A percentile compares a stretch with the other conserved stretches of the same genome.
Conservation (phyloP, 2,888 invertebrate genomes). For the Hypolimnas misippus region DNA sequence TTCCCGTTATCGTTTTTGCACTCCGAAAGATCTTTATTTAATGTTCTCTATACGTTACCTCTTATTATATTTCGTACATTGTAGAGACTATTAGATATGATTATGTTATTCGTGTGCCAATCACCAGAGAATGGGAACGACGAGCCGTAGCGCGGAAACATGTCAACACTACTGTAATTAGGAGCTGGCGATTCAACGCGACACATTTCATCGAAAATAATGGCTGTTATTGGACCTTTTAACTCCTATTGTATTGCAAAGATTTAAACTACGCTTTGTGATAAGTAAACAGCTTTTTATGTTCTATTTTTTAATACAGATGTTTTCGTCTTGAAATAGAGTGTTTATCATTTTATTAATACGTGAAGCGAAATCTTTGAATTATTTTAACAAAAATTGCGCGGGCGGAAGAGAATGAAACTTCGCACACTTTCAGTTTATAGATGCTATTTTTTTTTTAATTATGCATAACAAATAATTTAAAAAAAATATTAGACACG, state of each 20-base stretch:
- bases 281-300: conserved; percentile 6
- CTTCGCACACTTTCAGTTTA: too few relatives aligned
- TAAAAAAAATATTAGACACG: too few relatives aligned
- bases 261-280: conserved; percentile 10
- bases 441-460: too few relatives aligned
- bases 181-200: conserved; percentile 40
- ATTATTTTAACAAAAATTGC: too few relatives aligned
- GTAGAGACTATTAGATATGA: conserved; percentile 25
- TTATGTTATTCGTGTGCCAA: conserved; percentile 29
- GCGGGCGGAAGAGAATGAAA: too few relatives aligned
- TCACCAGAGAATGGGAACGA: conserved; percentile 31
- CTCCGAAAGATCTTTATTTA: too few relatives aligned
- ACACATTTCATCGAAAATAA: conserved; percentile 47
- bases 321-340: background rate
- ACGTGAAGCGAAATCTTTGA: too few relatives aligned
- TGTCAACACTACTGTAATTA: conserved; percentile 47
- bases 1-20: too few relatives aligned
- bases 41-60: too few relatives aligned
- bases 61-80: too few relatives aligned
- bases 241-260: conserved; percentile 19
- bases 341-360: too few relatives aligned
- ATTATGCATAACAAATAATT: too few relatives aligned
- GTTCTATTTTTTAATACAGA: conserved; percentile 11
- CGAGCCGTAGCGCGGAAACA: conserved; percentile 36
- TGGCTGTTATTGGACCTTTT: conserved; percentile 30